Evolutionary conservation across 2,113 vertebrate genomes (phyloP), one percentile per base, ranked within the genome.

Genomic region (Sisor rabdophorus): DNA sequence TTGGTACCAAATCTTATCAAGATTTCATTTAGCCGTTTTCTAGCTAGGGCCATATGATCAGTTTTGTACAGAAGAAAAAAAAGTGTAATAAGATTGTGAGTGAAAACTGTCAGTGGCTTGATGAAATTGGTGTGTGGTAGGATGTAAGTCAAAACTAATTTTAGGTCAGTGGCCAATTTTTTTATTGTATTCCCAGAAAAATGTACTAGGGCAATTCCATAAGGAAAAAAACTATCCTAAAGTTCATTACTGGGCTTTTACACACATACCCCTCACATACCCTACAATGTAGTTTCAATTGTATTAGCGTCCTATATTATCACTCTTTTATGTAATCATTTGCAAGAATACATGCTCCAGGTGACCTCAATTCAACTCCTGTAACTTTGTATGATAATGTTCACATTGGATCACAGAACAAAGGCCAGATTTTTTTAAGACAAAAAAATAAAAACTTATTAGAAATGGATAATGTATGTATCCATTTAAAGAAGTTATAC

Each of bases 101-200:
- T 32, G 78, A 67, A 50, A 73, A 55, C 26, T 71, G 71, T 22
- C 3, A 6, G 16, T 61, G 79, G 67, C 71, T 75, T 76, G 79
- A 76, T 69, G 36, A 58, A 80, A 76, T 76, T 65, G 73, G 19
- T 55, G 69, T 44, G 73, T 71, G 79, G 73, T 75, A 54, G 74
- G 60, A 80, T 80, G 50, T 69, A 71, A 80, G 68, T 71, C 26
- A 28, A 71, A 80, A 69, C 61, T 75, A 80, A 80, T 80, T 47
- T 67, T 47, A 71, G 28, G 20, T n/a, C 22, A 40, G 30, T 24
- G 32, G 75, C 22, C 58, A 67, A 61, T 71, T 59, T n/a, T n/a
- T n/a, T 76, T 68, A 58, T 30, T 36, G 60, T 61, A 55, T 54
- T 76, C 32, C 30, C 52, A 71, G 79, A 80, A 40, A 59, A 76